phyloP scores from a whole-genome alignment of 1,140 invertebrate genomes.

The Agraylea sexmaculata region DNA sequence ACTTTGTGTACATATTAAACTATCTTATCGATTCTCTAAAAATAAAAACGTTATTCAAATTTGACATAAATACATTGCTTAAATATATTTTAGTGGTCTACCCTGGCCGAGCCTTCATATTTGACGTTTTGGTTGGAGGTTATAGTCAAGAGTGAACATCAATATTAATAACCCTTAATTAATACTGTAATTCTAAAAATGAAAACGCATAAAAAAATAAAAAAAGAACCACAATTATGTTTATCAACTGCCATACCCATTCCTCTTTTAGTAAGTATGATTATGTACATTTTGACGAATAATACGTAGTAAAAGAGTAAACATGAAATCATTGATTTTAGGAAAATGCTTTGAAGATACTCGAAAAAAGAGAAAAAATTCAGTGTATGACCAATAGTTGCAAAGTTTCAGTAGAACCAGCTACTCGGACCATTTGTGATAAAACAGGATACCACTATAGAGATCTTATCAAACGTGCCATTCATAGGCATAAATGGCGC shows the following conservation, averaged over 20 bases:
- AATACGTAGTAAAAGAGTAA: too few relatives aligned
- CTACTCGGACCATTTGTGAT: neutral
- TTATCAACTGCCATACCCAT: slow-evolving; percentile 3
- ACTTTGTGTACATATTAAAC: too few relatives aligned
- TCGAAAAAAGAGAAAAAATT: slow-evolving; percentile 2
- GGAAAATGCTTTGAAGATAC: slow-evolving; percentile 12
- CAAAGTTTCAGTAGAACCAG: neutral
- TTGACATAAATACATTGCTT: too few relatives aligned
- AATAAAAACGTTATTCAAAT: too few relatives aligned
- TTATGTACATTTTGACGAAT: neutral
- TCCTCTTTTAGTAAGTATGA: slow-evolving; percentile 4
- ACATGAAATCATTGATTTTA: slow-evolving; percentile 10
- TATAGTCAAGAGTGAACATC: neutral
- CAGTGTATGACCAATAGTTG: neutral
- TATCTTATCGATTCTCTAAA: too few relatives aligned
- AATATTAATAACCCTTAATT: neutral
- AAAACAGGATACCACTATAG: slow-evolving; percentile 10
- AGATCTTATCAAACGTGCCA: slow-evolving; percentile 14
- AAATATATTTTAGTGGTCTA: too few relatives aligned
- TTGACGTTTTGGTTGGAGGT: too few relatives aligned
- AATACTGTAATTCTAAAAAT: slow-evolving; percentile 6
- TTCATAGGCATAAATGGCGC: slow-evolving; percentile 12
- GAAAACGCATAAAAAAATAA: neutral
- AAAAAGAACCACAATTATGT: neutral
- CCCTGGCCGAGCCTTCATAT: too few relatives aligned